Evolutionary conservation across 2,113 vertebrate species (phyloP).

Genomic region (Dryoscopus gambensis): DNA sequence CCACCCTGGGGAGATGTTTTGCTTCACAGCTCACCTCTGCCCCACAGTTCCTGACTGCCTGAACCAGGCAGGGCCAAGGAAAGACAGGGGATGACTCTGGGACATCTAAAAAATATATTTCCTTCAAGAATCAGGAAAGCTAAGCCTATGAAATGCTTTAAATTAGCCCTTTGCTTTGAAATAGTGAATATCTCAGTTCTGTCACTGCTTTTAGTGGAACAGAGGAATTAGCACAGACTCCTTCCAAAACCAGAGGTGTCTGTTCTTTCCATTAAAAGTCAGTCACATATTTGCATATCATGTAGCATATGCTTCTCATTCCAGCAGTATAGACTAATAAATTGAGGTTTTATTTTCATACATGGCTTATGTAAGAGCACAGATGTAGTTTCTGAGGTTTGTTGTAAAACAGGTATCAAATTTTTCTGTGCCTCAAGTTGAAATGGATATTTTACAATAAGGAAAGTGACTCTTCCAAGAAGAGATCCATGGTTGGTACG

Average conservation of each 20-base stretch:
- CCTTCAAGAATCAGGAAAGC: not conserved
- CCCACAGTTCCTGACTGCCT: not conserved
- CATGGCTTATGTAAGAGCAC: not conserved
- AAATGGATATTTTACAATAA: not conserved
- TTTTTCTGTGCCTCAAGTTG: not conserved
- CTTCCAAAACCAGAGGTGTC: not conserved
- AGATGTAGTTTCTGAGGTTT: not conserved
- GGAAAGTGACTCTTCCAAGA: not conserved
- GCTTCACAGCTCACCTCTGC: not conserved
- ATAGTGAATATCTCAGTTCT: not conserved
- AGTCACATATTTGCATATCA: accelerated
- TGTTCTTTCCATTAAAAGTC: not conserved
- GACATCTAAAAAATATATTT: not conserved
- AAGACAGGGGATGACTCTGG: not conserved
- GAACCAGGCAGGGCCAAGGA: not conserved
- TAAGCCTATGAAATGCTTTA: not conserved
- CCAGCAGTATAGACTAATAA: not conserved
- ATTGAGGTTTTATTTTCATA: not conserved
- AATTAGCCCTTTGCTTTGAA: not conserved
- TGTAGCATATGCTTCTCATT: not conserved
- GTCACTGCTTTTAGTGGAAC: not conserved
- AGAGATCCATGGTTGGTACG: not conserved
- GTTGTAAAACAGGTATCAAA: not conserved
- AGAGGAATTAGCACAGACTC: not conserved
- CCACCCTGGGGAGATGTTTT: not conserved